Evolutionary conservation across 2,113 vertebrate species (phyloP).

Genomic region (Grammomys dolichurus): DNA sequence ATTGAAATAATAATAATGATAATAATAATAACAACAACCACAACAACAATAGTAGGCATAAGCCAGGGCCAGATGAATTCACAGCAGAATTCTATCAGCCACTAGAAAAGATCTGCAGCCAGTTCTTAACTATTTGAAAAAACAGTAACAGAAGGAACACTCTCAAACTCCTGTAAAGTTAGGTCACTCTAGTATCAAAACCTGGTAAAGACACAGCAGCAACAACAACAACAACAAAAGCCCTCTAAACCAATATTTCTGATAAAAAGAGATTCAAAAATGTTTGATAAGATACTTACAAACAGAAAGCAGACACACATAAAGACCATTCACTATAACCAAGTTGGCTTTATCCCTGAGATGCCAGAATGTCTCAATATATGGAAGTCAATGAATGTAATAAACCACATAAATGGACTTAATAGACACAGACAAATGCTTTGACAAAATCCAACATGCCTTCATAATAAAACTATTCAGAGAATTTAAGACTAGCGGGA

Average conservation of each 20-base stretch:
- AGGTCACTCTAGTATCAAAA: neutral
- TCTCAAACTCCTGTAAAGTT: neutral
- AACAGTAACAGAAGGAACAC: neutral
- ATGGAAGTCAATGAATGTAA: neutral
- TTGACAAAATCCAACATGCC: neutral
- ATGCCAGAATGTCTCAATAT: neutral
- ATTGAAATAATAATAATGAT: neutral
- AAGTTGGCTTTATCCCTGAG: neutral
- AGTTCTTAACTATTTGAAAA: neutral
- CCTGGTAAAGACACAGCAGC: neutral
- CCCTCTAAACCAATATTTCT: neutral
- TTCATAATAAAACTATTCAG: neutral
- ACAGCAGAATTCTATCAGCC: neutral
- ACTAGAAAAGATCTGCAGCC: neutral
- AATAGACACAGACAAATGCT: neutral
- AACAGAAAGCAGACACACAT: neutral
- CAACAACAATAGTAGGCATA: neutral
- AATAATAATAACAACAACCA: neutral
- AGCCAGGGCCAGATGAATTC: neutral
- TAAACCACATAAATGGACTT: neutral
- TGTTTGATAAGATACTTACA: neutral
- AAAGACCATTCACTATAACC: neutral
- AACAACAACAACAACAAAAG: neutral
- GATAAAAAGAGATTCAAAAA: neutral
- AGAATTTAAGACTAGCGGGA: neutral